Percentiles rank a stretch among this genome's conserved stretches.
Evolutionary conservation across 2,113 vertebrate species (phyloP).

Genomic region (Aphelocoma coerulescens): DNA sequence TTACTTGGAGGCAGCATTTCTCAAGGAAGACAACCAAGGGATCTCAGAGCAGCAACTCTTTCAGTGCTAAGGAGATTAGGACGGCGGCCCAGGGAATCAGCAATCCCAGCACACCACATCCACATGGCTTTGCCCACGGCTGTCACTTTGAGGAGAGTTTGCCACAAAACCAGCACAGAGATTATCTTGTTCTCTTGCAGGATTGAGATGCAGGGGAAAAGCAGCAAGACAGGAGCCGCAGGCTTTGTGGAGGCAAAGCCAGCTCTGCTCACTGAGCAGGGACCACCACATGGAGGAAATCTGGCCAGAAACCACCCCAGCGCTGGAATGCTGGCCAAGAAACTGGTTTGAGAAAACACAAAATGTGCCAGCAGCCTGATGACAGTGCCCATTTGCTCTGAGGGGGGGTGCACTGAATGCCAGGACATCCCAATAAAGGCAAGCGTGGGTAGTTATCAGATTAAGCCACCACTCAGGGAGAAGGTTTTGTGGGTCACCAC

Average conservation of each 20-base stretch:
- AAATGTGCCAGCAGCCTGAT: background rate
- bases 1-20: background rate
- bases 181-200: background rate
- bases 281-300: background rate
- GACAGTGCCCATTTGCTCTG: background rate
- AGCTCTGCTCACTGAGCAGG: background rate
- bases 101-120: background rate
- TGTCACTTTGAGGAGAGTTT: background rate
- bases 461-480: background rate
- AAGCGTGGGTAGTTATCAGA: background rate
- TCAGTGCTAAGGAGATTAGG: background rate
- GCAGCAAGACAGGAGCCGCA: accelerated
- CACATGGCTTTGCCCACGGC: background rate
- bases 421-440: background rate
- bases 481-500: background rate
- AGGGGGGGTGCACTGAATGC: background rate
- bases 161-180: background rate
- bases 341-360: background rate
- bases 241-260: background rate
- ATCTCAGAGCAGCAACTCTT: background rate
- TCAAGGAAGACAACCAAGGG: background rate
- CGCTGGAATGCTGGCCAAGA: background rate
- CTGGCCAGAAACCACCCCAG: background rate
- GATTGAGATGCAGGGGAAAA: background rate
- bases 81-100: accelerated